phyloP scores from a whole-genome alignment of 2,113 vertebrate species.

The Cavia aperea region DNA sequence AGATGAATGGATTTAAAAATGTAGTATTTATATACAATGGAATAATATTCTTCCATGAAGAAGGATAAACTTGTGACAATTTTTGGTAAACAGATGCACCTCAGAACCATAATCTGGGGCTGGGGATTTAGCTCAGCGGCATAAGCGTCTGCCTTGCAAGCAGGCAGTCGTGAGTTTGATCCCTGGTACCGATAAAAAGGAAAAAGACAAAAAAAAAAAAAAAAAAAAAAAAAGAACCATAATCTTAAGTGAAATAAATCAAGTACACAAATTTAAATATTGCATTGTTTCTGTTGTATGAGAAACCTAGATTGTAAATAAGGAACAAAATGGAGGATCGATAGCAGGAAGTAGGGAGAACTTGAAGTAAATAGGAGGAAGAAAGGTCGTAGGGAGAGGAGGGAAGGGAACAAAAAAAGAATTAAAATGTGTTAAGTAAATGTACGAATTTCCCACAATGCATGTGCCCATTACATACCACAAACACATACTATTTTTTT shows the following conservation, averaged over 20 bases:
- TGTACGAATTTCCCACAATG: not conserved
- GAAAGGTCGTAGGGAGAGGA: not conserved
- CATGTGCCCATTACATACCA: not conserved
- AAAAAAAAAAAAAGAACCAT: not conserved
- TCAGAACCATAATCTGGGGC: not conserved
- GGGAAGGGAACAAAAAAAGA: not conserved
- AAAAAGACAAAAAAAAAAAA: no score
- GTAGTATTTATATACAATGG: not conserved
- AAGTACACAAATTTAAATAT: not conserved
- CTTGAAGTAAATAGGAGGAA: not conserved
- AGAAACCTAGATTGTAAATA: not conserved
- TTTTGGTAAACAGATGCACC: not conserved
- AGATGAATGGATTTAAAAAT: not conserved
- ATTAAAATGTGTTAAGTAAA: not conserved
- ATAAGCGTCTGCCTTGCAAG: no score
- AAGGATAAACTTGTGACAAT: not conserved
- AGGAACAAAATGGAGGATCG: not conserved
- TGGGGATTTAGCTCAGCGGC: no score
- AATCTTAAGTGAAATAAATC: not conserved
- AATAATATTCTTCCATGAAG: not conserved
- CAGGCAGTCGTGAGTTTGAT: no score
- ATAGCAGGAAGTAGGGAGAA: not conserved
- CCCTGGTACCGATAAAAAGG: no score
- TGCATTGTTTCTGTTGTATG: not conserved
- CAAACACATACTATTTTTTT: not conserved